phyloP scores from a whole-genome alignment of 2,113 vertebrate genomes.

The Sisor rabdophorus region DNA sequence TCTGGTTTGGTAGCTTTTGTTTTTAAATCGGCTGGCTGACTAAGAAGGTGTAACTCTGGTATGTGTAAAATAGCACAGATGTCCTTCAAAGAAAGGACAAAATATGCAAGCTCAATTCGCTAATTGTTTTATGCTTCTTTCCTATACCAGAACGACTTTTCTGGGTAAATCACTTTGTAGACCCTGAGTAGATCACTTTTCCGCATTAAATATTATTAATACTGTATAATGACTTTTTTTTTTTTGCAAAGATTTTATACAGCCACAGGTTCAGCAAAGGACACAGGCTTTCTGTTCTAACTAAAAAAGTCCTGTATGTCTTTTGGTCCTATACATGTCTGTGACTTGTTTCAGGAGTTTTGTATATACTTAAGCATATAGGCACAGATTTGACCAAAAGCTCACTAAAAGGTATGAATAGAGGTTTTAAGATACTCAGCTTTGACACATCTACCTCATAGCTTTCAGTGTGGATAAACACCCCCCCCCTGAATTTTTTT shows the following conservation, averaged over 20 bases:
- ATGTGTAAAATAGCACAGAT: slow-evolving; percentile 9
- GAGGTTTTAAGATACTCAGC: background rate
- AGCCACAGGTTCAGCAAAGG: background rate
- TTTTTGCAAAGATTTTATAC: background rate
- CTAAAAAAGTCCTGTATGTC: background rate
- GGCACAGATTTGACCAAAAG: background rate
- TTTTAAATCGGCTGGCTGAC: slow-evolving; percentile 3
- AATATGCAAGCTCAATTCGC: background rate
- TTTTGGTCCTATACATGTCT: background rate
- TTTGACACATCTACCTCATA: background rate
- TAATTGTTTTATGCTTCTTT: background rate
- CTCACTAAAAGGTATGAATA: background rate
- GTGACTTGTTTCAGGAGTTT: background rate
- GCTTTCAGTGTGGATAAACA: background rate
- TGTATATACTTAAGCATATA: background rate
- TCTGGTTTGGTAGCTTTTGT: slow-evolving; percentile 43
- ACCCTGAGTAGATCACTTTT: background rate
- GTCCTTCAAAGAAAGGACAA: slow-evolving; percentile 25
- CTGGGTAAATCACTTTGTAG: background rate
- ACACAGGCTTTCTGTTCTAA: background rate
- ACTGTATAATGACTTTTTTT: background rate
- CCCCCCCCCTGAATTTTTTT: no score
- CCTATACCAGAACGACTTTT: background rate
- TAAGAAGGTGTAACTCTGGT: background rate
- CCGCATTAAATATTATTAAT: no score